Evolutionary conservation across 2,113 vertebrate genomes (phyloP).

Genomic region (Oncorhynchus kisutch): DNA sequence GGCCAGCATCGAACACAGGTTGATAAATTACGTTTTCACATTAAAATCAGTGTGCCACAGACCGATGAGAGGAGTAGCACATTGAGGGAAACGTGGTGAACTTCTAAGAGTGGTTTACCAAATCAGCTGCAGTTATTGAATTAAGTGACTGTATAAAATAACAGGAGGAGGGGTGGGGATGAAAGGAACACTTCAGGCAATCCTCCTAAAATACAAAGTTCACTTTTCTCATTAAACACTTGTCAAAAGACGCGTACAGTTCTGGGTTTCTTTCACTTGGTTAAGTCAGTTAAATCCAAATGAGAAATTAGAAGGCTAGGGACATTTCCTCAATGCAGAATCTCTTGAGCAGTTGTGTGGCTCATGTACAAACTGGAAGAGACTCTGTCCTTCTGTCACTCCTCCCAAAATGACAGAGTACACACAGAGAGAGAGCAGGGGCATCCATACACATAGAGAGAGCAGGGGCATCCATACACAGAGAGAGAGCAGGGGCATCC

Average conservation of each 20-base stretch:
- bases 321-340: constrained; percentile 24
- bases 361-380: constrained; percentile 10
- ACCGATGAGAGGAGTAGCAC: not conserved
- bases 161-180: not conserved
- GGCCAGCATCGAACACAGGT: constrained; percentile 34
- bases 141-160: not conserved
- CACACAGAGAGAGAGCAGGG: too few relatives aligned
- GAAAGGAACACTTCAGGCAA: constrained; percentile 23
- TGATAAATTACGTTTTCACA: constrained; percentile 50
- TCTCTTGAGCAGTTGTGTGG: constrained; percentile 1
- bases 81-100: constrained; percentile 13
- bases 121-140: not conserved
- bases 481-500: too few relatives aligned
- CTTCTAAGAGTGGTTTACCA: constrained; percentile 11
- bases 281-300: constrained; percentile 44
- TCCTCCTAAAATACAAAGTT: constrained; percentile 39
- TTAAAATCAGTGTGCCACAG: constrained; percentile 3
- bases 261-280: constrained; percentile 32
- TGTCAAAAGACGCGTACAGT: constrained; percentile 32
- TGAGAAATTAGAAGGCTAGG: constrained; percentile 35
- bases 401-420: not conserved
- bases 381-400: not conserved
- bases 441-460: too few relatives aligned
- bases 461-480: too few relatives aligned
- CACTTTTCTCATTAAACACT: constrained; percentile 49